Conservation (phyloP, 1,140 invertebrate genomes). For the Coptotermes formosanus region DNA sequence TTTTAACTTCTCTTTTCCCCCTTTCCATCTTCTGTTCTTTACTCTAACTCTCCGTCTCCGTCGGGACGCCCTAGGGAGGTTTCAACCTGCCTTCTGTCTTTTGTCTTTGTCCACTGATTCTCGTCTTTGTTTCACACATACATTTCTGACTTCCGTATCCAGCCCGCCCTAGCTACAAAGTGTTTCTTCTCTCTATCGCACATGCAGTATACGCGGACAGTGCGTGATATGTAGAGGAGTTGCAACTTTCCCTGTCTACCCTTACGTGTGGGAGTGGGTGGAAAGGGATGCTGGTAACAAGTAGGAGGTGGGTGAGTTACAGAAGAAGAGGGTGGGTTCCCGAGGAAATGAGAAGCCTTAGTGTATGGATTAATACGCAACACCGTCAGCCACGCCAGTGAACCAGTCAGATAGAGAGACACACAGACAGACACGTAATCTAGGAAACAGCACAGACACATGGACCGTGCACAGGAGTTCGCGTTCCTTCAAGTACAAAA, state of each 20-base stretch:
- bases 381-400: slow-evolving; percentile 7
- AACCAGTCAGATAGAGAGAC: not conserved
- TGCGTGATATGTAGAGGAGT: slow-evolving; percentile 15
- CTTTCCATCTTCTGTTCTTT: not conserved
- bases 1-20: not conserved
- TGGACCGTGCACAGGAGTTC: not conserved
- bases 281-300: not conserved
- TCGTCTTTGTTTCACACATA: not conserved
- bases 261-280: slow-evolving; percentile 24
- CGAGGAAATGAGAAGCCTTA: slow-evolving; percentile 24
- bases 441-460: slow-evolving; percentile 19
- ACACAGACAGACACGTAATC: slow-evolving; percentile 25
- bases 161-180: not conserved
- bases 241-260: not conserved
- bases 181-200: not conserved
- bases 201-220: not conserved
- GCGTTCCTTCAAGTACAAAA: not conserved
- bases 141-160: not conserved
- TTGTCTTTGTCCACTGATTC: not conserved
- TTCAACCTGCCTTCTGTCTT: not conserved
- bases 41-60: not conserved
- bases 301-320: not conserved
- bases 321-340: not conserved
- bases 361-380: slow-evolving; percentile 30
- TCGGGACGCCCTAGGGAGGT: not conserved